A percentile compares a stretch with the other conserved stretches of the same genome.
These are phyloP conservation scores for Chelonia mydas DNA, from an alignment of 2,797 vertebrate species.

Conservation along the genomic window DNA sequence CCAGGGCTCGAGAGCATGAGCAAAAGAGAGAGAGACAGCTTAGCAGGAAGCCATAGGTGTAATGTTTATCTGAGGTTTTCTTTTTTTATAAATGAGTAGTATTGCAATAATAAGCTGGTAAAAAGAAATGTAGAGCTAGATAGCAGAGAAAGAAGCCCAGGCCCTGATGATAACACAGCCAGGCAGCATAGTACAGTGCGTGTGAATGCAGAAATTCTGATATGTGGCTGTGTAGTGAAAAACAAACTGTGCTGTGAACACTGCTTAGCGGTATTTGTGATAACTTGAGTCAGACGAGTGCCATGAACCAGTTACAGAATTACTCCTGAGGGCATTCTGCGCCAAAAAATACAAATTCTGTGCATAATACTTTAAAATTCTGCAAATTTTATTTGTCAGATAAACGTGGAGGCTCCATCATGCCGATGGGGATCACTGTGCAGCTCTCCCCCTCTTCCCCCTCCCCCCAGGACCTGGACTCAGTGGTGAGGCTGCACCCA, in stretches of 20 bases:
- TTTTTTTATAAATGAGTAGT: background rate
- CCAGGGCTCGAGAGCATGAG: background rate
- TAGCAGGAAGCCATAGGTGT: background rate
- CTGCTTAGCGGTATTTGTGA: background rate
- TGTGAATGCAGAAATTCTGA: accelerated
- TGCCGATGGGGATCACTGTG: too few species aligned
- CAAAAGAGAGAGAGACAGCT: background rate
- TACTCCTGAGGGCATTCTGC: too few species aligned
- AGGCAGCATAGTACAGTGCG: background rate
- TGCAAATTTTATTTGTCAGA: too few species aligned
- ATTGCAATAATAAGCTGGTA: background rate
- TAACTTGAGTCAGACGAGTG: background rate
- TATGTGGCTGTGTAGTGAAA: background rate
- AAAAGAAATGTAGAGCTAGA: background rate
- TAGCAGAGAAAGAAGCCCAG: background rate
- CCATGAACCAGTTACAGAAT: background rate
- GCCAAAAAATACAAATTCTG: too few species aligned
- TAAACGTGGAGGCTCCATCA: too few species aligned
- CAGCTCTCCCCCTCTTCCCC: too few species aligned
- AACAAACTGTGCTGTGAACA: background rate
- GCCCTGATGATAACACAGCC: background rate
- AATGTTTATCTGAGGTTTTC: background rate
- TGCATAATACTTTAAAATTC: too few species aligned
- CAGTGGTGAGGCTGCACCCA: too few species aligned
- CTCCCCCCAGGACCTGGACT: too few species aligned